phyloP scores from a whole-genome alignment of 1,140 invertebrate species.

The Platorchestia sp. region DNA sequence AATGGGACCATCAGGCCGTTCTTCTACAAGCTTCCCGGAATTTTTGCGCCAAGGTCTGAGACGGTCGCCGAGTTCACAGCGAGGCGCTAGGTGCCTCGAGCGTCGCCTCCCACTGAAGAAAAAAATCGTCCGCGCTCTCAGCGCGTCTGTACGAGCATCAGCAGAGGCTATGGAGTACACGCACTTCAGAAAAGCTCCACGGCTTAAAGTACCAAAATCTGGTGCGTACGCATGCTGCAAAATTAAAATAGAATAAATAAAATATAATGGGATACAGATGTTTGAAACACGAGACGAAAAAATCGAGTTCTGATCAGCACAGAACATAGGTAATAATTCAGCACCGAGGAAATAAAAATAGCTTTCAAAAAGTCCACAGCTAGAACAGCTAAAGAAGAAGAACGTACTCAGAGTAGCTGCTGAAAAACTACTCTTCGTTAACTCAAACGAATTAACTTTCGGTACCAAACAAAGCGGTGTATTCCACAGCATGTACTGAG shows the following conservation, averaged over 20 bases:
- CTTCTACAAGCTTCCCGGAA: not conserved
- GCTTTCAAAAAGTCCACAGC: not conserved
- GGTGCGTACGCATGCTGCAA: not conserved
- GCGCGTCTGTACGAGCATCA: not conserved
- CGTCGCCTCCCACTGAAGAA: not conserved
- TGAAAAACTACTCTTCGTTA: not conserved
- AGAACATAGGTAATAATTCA: not conserved
- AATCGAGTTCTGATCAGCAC: not conserved
- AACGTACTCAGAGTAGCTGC: not conserved
- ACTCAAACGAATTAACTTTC: not conserved
- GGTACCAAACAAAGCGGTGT: not conserved
- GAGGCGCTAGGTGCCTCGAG: not conserved
- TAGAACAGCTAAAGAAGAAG: not conserved
- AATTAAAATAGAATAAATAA: not conserved
- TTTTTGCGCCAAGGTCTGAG: not conserved
- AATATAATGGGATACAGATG: no score
- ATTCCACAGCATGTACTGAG: not conserved
- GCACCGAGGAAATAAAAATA: not conserved
- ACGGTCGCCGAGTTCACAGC: no score
- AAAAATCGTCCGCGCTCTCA: not conserved
- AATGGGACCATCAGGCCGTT: not conserved
- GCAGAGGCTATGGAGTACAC: not conserved
- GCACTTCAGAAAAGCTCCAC: not conserved
- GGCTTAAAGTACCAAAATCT: not conserved
- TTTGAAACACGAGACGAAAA: no score